These are phyloP conservation scores for Andrena bucephala DNA, from an alignment of 2,888 invertebrate genomes.

Conservation along the genomic window DNA sequence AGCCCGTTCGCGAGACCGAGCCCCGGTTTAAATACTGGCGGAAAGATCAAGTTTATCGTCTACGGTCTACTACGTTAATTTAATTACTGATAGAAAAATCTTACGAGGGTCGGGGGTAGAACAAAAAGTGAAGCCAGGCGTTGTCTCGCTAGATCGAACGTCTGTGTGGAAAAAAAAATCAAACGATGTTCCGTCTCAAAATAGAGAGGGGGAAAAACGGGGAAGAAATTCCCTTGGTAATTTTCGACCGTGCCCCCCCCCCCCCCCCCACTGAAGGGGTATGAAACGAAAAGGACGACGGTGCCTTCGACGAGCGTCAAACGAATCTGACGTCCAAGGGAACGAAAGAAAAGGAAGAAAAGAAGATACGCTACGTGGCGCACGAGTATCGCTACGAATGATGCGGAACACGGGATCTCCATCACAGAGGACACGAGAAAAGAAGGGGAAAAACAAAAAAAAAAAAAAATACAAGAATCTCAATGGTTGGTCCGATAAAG, in stretches of 20 bases:
- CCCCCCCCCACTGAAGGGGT: not conserved
- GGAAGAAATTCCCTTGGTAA: too few species aligned
- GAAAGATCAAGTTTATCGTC: constrained; percentile 72
- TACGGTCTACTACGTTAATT: constrained; percentile 75
- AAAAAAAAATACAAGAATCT: constrained; percentile 75
- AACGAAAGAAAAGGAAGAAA: not conserved
- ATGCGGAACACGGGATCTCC: not conserved
- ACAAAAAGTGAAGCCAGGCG: not conserved
- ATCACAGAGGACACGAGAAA: constrained; percentile 4
- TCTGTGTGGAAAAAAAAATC: not conserved
- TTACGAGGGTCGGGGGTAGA: constrained; percentile 36
- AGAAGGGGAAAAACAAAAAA: constrained; percentile 23
- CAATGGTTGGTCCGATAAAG: constrained; percentile 82
- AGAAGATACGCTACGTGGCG: not conserved
- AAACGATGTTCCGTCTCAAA: too few species aligned
- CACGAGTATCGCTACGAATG: not conserved
- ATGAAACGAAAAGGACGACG: not conserved
- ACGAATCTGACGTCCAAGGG: not conserved
- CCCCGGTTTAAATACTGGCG: constrained; percentile 72
- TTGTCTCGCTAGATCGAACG: constrained; percentile 21
- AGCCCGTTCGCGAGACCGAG: constrained; percentile 14
- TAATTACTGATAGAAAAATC: constrained; percentile 76
- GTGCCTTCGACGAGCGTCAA: constrained; percentile 1
- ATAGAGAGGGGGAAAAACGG: too few species aligned
- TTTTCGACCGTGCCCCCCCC: not conserved